Conservation (phyloP, 2,888 invertebrate genomes). For the Lasioglossum zephyrum region DNA sequence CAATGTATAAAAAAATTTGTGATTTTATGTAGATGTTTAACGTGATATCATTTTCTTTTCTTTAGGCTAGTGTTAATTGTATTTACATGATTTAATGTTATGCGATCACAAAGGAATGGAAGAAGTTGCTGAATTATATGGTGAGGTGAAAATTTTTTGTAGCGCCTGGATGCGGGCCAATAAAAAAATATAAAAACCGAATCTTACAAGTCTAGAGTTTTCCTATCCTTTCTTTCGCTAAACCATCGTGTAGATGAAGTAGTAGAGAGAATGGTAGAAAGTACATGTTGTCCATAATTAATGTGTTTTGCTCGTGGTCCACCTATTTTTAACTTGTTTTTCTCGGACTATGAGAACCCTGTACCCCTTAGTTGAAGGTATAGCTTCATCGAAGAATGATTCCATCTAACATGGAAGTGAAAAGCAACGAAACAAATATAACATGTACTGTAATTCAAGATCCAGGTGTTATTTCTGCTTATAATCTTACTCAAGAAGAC, state of each 20-base stretch:
- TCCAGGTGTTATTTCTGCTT: slow-evolving; percentile 83
- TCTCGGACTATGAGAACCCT: slow-evolving; percentile 3
- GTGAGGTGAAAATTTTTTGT: slow-evolving; percentile 67
- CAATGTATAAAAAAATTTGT: slow-evolving; percentile 36
- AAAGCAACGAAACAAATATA: slow-evolving; percentile 59
- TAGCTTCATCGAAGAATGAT: slow-evolving; percentile 6
- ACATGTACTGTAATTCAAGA: slow-evolving; percentile 66
- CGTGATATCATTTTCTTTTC: slow-evolving; percentile 67
- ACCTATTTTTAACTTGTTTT: slow-evolving; percentile 78
- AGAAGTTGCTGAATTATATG: slow-evolving; percentile 65
- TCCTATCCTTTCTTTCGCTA: background rate
- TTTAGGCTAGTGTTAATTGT: slow-evolving; percentile 67
- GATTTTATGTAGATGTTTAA: slow-evolving; percentile 43
- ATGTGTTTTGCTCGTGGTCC: slow-evolving; percentile 58
- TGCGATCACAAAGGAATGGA: slow-evolving; percentile 55
- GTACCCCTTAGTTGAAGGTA: slow-evolving; percentile 28
- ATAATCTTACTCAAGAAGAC: slow-evolving; percentile 90
- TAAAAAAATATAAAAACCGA: slow-evolving; percentile 75
- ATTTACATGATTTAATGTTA: slow-evolving; percentile 65
- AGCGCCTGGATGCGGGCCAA: slow-evolving; percentile 79
- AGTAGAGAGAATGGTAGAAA: slow-evolving; percentile 2
- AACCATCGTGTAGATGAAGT: background rate
- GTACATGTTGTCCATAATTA: slow-evolving; percentile 45
- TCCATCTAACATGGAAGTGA: slow-evolving; percentile 57
- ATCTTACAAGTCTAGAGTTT: slow-evolving; percentile 16